Conservation (phyloP, 2,888 invertebrate genomes). For the Netelia virgata region DNA sequence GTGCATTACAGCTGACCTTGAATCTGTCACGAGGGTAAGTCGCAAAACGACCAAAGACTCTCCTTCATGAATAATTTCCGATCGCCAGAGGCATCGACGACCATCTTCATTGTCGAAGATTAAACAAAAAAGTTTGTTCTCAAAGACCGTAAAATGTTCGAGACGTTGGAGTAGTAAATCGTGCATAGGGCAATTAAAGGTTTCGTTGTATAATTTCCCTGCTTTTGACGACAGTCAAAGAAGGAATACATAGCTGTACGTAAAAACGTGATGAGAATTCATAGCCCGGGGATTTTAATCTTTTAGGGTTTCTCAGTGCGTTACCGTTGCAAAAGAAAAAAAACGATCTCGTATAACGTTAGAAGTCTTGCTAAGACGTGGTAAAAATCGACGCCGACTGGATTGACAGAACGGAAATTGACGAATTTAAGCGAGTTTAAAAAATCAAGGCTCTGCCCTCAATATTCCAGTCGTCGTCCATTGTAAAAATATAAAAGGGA, state of each 20-base stretch:
- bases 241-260: background rate
- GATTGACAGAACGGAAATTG: no score
- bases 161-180: conserved; percentile 14
- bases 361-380: background rate
- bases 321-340: background rate
- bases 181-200: conserved; percentile 9
- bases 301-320: background rate
- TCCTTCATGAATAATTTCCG: conserved; percentile 37
- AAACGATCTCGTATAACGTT: background rate
- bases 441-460: no score
- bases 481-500: background rate
- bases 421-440: no score
- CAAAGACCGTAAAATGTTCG: conserved; percentile 1
- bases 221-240: background rate
- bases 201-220: conserved; percentile 29
- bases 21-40: background rate
- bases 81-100: background rate
- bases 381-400: no score
- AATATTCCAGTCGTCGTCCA: no score
- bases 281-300: background rate
- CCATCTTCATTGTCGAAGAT: background rate
- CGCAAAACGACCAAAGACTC: background rate
- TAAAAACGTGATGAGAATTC: conserved; percentile 2
- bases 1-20: background rate
- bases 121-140: background rate